Base-by-base conservation (phyloP, 2,888 invertebrate species). In the Gortyna flavago region DNA sequence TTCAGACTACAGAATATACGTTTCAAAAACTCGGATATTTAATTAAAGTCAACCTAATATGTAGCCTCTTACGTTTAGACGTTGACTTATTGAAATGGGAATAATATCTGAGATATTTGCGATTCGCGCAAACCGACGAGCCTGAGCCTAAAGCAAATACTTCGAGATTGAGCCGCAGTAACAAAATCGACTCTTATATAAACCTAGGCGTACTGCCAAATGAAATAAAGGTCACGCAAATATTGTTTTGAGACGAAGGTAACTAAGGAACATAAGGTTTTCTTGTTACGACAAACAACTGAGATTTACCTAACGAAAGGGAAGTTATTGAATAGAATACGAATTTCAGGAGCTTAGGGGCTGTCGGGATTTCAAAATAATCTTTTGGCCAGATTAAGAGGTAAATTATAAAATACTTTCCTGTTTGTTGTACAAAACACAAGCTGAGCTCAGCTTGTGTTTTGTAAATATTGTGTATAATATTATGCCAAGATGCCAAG, bases 171-270 rank as follows among this genome's bases (percentile, higher is more conserved):
- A 80, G 77, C 70, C 76, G 73, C 59, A 68, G 75, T 74, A 80
- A 75, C 84, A 72, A 81, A 72, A 81, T 80, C 44, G 75, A 72
- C 62, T 81, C 69, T 72, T 80, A 64, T 67, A 80, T 86, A 81
- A 86, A 79, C 48, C 71, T 76, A 82, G 78, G 77, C 81, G 72
- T 54, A 67, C 41, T 81, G 67, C 77, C 75, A 79, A 80, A 78
- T 62, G 65, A 77, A 81, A 78, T 76, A 80, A 84, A 84, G 72
- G 84, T 77, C 79, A 80, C 73, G 54, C 71, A 88, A 86, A 88
- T 88, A 88, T 79, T 85, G 74, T 86, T 81, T 79, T 79, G 57
- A 75, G 59, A 62, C 59, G 65, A 38, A 80, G 82, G 69, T 70
- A 81, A 67, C 65, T 68, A 35, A 35, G 35, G n/a, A 38, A 67